phyloP scores from a whole-genome alignment of 2,888 invertebrate genomes.

The Dolichopus griseipennis region DNA sequence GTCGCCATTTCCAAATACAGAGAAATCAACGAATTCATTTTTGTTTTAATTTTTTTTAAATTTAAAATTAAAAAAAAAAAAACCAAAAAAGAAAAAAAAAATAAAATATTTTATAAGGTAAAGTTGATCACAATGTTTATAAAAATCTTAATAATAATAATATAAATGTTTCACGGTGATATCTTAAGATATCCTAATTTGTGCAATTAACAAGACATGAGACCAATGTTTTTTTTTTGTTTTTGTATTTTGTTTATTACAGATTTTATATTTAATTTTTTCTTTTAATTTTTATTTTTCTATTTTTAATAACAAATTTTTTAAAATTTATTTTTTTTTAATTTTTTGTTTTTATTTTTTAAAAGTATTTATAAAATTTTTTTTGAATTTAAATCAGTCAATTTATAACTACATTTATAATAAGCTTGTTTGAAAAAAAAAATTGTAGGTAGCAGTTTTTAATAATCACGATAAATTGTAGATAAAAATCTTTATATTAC shows the following conservation, averaged over 20 bases:
- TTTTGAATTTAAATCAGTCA: background rate
- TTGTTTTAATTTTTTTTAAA: background rate
- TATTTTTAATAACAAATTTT: too few relatives aligned
- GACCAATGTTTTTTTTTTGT: constrained; percentile 11
- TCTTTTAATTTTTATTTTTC: too few relatives aligned
- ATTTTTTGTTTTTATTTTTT: too few relatives aligned
- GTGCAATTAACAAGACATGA: constrained; percentile 16
- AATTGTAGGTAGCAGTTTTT: background rate
- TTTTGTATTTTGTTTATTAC: background rate
- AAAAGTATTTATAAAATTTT: background rate
- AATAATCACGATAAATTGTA: background rate
- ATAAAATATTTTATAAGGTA: background rate
- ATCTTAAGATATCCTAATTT: constrained; percentile 18
- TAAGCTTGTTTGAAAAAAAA: background rate
- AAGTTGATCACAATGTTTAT: constrained; percentile 5
- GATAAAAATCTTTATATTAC: background rate
- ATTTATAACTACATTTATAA: too few relatives aligned
- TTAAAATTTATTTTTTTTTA: too few relatives aligned
- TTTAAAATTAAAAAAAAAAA: background rate
- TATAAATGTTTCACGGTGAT: constrained; percentile 10
- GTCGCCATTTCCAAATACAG: constrained; percentile 16
- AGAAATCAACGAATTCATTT: background rate
- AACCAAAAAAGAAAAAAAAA: too few relatives aligned
- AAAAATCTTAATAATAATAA: constrained; percentile 5
- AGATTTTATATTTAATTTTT: too few relatives aligned